Percentiles rank a stretch among this genome's conserved stretches.
Conservation (phyloP, 2,888 invertebrate species). For the Petrolisthes cinctipes region DNA sequence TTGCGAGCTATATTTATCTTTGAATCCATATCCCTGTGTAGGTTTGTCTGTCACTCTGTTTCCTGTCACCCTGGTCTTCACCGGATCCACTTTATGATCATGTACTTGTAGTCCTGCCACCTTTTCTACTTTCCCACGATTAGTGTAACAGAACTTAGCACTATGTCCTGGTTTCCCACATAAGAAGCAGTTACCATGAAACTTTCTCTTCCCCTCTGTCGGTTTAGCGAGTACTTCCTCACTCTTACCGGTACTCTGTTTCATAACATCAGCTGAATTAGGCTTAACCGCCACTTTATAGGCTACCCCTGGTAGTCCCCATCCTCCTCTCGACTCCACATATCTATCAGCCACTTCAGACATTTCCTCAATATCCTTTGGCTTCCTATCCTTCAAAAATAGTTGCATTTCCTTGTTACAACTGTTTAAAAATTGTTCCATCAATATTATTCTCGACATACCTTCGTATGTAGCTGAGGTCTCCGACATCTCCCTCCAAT, state of each 20-base stretch:
- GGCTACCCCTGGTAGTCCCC: not conserved
- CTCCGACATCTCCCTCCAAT: not conserved
- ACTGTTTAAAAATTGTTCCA: not conserved
- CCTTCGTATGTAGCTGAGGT: not conserved
- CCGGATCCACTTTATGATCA: no score
- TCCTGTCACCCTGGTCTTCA: no score
- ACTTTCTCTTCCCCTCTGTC: not conserved
- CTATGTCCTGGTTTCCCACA: conserved; percentile 1
- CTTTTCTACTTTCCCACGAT: not conserved
- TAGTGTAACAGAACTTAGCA: not conserved
- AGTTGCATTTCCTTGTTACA: not conserved
- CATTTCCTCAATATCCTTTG: not conserved
- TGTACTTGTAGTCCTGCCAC: not conserved
- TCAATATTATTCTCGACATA: not conserved
- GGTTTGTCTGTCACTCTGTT: no score
- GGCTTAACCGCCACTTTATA: no score
- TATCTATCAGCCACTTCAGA: not conserved
- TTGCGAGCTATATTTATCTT: no score
- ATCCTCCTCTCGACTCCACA: not conserved
- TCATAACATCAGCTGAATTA: no score
- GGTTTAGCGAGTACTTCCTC: no score
- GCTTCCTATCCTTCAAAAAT: not conserved
- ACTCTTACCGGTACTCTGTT: no score
- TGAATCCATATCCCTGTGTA: no score
- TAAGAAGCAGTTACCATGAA: not conserved